Evolutionary conservation across 2,113 vertebrate species (phyloP), one percentile per base, ranked within the genome.

Genomic region (Perca flavescens): DNA sequence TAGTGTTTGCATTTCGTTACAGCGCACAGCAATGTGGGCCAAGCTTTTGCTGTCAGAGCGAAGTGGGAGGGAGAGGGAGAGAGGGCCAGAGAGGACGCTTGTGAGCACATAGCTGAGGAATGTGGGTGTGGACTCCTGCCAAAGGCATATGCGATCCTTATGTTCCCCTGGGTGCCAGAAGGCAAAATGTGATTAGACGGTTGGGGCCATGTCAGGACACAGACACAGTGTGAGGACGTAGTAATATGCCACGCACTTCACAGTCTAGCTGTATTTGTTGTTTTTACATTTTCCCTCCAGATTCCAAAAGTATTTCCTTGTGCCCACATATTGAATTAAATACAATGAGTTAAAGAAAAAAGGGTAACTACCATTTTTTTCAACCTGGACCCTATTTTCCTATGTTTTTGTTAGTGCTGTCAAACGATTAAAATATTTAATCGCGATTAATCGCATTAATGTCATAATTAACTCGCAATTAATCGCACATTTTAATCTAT

Each of bases 141-240:
- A 95, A 88, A 82, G 82, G 82, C 90, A 91, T 94, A 95, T 94
- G 91, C 74, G 87, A 94, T 94, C 92, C 90, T 91, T 94, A 93
- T 93, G 92, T 89, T 93, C 85, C 86, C 79, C 82, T 81, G 79
- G 58, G 86, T 86, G 79, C 43, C 47, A 87, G 81, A 71, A 82
- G 83, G 84, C 87, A 75, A 84, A 88, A 85, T 85, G 90, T 1
- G 81, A 84, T 86, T 74, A 78, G 83, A 86, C 60, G 36, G 80
- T 47, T 31, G 84, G 79, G 93, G 91, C 91, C 87, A 85, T 86
- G 66, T 93, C 89, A 93, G 92, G 93, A 93, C 93, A 93, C 85
- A 74, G 82, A 79, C 81, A 63, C 58, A 79, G 76, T 49, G 79
- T 82, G 78, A 87, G 89, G 86, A 91, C 68, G 47, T 3, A 40